Base-by-base conservation (phyloP, 2,888 invertebrate genomes). In the Aspidiotus destructor region DNA sequence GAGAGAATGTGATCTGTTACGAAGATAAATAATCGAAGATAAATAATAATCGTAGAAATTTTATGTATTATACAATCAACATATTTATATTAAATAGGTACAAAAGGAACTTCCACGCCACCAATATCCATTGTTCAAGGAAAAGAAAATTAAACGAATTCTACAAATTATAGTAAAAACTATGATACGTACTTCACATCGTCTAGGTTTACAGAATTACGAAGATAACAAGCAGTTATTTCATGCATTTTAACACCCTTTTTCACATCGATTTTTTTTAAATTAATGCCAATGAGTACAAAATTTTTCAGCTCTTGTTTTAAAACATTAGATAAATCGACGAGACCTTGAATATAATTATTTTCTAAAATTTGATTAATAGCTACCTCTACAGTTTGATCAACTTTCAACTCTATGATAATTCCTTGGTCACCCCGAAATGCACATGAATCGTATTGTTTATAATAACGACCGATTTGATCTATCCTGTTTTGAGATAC, bases 141-240 rank as follows among this genome's bases (percentile, higher is more conserved):
- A 48, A 48, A 48, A 48, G 48, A 48, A 48, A 48, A 48, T 48
- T 48, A 6, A 48, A 48, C 48, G 6, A 48, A 48, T 48, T 48
- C 48, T 48, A 48, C 48, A 48, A 48, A 48, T 48, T 48, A 48
- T 48, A 48, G 48, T 48, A 48, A 48, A 48, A 48, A 48, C 48
- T 48, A 48, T 48, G 48, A 48, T 48, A 48, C 6, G 48, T 48
- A 48, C 48, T 48, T 48, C 48, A 48, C 6, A 48, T 48, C 6
- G 48, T 6, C 48, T 48, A 6, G 48, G 48, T 48, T 48, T 48
- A 48, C 48, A 48, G 48, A 48, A 48, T 48, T 48, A 44, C 48
- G 48, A 44, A 44, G 48, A 44, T 44, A 44, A 44, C 48, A 44
- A 44, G 48, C 48, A 44, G 48, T 44, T 44, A 44, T 44, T 44